Percentiles rank a stretch among this genome's conserved stretches.
phyloP scores from a whole-genome alignment of 2,797 vertebrate genomes.

The Mus minutoides region DNA sequence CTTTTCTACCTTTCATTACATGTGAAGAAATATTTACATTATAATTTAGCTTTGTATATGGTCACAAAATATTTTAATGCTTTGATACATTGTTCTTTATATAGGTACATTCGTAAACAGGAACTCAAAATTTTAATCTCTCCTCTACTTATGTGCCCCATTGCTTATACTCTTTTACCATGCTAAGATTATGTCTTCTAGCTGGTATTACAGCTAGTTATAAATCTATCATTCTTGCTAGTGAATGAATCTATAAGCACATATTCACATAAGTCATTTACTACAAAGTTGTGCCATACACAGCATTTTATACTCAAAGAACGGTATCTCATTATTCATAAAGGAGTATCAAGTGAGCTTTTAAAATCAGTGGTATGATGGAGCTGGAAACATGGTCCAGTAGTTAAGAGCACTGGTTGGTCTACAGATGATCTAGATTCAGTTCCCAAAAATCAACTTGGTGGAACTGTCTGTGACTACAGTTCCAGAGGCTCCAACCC shows the following conservation, averaged over 20 bases:
- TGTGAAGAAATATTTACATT: conserved; percentile 51
- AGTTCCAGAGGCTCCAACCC: background rate
- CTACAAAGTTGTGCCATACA: background rate
- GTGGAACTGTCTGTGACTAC: background rate
- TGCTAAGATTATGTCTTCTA: conserved; percentile 8
- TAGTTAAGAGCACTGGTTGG: background rate
- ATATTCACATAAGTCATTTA: conserved; percentile 8
- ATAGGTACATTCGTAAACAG: conserved; percentile 32
- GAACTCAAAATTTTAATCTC: conserved; percentile 16
- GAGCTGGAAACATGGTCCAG: background rate
- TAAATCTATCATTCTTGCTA: conserved; percentile 15
- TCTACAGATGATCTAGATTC: background rate
- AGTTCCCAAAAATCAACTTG: background rate
- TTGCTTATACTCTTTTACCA: background rate
- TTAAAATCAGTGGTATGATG: background rate
- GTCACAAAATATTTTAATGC: conserved; percentile 22
- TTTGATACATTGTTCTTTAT: conserved; percentile 14
- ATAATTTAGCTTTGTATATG: conserved; percentile 4
- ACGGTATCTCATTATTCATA: conserved; percentile 36
- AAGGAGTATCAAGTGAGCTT: background rate
- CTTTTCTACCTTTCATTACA: conserved; percentile 8
- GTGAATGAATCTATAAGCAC: background rate
- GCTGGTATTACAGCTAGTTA: background rate
- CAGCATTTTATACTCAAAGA: background rate
- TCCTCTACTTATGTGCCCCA: background rate